These are phyloP conservation scores for Lasioglossum malachurum DNA, from an alignment of 2,888 invertebrate species.

Conservation along the genomic window DNA sequence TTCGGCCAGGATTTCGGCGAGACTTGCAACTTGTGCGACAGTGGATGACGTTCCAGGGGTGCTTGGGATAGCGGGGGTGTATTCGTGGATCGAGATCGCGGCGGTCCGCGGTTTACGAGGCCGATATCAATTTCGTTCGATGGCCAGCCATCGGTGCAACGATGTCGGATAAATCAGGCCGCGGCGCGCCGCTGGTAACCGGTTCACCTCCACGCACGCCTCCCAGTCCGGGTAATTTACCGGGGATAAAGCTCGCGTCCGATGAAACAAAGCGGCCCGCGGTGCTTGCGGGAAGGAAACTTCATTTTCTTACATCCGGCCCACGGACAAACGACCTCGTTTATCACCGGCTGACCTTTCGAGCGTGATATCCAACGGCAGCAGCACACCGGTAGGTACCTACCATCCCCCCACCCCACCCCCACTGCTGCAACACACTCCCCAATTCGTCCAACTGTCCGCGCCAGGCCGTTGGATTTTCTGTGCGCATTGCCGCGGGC, in stretches of 20 bases:
- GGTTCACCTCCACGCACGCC: slow-evolving; percentile 63
- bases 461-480: slow-evolving; percentile 63
- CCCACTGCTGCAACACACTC: slow-evolving; percentile 55
- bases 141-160: slow-evolving; percentile 44
- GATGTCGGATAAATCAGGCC: slow-evolving; percentile 52
- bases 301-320: slow-evolving; percentile 77
- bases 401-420: no score
- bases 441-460: slow-evolving; percentile 72
- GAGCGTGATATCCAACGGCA: slow-evolving; percentile 66
- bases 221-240: slow-evolving; percentile 65
- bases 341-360: slow-evolving; percentile 77
- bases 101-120: slow-evolving; percentile 30
- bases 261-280: slow-evolving; percentile 67
- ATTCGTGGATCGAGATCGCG: neutral
- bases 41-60: neutral
- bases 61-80: neutral
- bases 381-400: neutral
- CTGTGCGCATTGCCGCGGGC: slow-evolving; percentile 62
- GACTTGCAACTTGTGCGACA: no score
- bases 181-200: slow-evolving; percentile 52
- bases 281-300: slow-evolving; percentile 75
- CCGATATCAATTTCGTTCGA: slow-evolving; percentile 61
- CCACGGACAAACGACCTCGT: slow-evolving; percentile 74
- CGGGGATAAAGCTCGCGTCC: slow-evolving; percentile 67
- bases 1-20: no score